Evolutionary conservation across 2,113 vertebrate species (phyloP), one percentile per base, ranked within the genome.

Genomic region (Myotis brandtii): DNA sequence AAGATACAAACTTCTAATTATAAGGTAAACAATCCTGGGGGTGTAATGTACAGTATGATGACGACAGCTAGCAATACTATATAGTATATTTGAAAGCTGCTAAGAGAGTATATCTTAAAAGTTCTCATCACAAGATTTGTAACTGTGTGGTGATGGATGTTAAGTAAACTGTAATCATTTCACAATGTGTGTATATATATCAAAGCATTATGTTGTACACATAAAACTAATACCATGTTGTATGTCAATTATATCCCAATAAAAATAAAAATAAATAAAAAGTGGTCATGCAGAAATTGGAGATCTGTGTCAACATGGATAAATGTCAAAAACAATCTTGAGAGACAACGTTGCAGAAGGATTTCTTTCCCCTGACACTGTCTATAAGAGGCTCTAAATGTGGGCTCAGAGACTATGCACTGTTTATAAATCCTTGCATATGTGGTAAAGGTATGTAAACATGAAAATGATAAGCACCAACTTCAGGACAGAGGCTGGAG

Each of bases 341-440:
- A 81, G 75, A 66, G 50, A 50, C 77, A 82, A 86, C 25, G 4
- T 13, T 43, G 50, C 9, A 11, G 7, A 50, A 95, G 37, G 76
- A 21, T 64, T 75, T 86, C 92, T 56, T 50, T 79, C 5, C 25
- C 17, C 9, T 50, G 56, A 46, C 12, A 21, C 43, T 37, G 1
- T 50, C 52, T 56, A 9, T 64, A 14, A 72, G 48, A 48, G 64
- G 23, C 9, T 70, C 48, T 43, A 87, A 88, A 18, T 21, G 11
- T 23, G 11, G 4, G 6, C 1, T 30, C n/a, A n/a, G 66, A 66
- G n/a, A 32, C 52, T 2, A 9, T 1, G 14, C 8, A 16, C 10
- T 52, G 5, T 43, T 43, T 27, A 62, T 48, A 46, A 64, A 23
- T n/a, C 64, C 56, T 48, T 46, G 9, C 21, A 6, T 1, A 9